Percentiles rank a stretch among this genome's conserved stretches.
phyloP scores from a whole-genome alignment of 1,140 invertebrate genomes.

The Trichomalopsis sarcophagae region DNA sequence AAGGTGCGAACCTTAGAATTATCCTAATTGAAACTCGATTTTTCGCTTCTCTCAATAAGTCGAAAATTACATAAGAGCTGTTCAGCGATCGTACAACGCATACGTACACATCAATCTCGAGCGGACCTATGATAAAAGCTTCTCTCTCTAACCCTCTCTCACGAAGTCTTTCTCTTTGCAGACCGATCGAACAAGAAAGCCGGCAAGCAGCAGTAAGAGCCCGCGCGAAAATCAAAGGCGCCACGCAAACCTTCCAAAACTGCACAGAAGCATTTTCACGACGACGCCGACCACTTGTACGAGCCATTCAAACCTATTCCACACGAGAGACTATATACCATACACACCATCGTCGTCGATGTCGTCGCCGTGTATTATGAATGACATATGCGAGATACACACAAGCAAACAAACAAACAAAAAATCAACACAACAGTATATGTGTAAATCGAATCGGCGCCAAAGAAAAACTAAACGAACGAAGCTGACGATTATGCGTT shows the following conservation, averaged over 20 bases:
- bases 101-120: no score
- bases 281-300: slow-evolving; percentile 6
- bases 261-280: slow-evolving; percentile 32
- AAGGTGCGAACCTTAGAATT: slow-evolving; percentile 67
- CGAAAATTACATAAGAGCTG: no score
- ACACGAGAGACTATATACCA: background rate
- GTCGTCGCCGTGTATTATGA: background rate
- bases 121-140: background rate
- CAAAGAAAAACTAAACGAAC: background rate
- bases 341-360: background rate
- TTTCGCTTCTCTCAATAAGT: no score
- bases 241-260: slow-evolving; percentile 32
- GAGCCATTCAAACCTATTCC: background rate
- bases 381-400: background rate
- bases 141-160: background rate
- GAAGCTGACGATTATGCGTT: background rate
- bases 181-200: slow-evolving; percentile 67
- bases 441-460: slow-evolving; percentile 4
- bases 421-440: background rate
- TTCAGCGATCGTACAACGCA: no score
- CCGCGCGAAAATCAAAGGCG: slow-evolving; percentile 36
- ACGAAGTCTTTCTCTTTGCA: slow-evolving; percentile 33
- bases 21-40: no score
- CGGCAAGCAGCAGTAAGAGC: slow-evolving; percentile 57
- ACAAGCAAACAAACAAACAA: background rate